Percentiles rank a stretch among this genome's conserved stretches.
These are phyloP conservation scores for Cebidichthys violaceus DNA, from an alignment of 2,113 vertebrate genomes.

Conservation along the genomic window DNA sequence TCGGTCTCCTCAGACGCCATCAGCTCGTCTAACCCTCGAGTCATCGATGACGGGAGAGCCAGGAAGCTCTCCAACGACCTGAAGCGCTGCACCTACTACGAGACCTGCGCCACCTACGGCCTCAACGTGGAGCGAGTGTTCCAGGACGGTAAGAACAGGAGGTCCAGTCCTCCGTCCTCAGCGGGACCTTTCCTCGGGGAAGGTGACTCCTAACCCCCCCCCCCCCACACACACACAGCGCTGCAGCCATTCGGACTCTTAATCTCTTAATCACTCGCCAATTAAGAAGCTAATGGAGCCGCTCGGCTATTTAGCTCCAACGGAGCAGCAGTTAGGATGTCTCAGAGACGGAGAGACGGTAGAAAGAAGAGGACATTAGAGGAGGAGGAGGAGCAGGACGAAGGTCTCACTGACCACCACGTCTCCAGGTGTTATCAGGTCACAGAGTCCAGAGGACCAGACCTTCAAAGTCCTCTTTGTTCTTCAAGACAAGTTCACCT, in stretches of 20 bases:
- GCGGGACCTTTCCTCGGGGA: constrained; percentile 44
- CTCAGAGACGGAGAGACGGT: constrained; percentile 57
- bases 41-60: constrained; percentile 93
- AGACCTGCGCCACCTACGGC: constrained; percentile 97
- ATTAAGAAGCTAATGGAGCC: constrained; percentile 78
- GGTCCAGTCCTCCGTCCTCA: constrained; percentile 40
- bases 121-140: constrained; percentile 98
- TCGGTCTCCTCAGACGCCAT: constrained; percentile 89
- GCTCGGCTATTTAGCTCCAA: constrained; percentile 67
- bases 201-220: constrained; percentile 69
- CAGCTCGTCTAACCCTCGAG: constrained; percentile 92
- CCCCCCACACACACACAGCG: background rate
- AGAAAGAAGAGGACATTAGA: constrained; percentile 50
- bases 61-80: constrained; percentile 95
- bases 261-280: constrained; percentile 75
- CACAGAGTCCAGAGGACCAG: background rate
- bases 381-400: constrained; percentile 14
- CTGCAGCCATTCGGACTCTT: constrained; percentile 40
- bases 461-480: background rate
- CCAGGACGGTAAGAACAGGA: constrained; percentile 89
- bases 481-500: background rate
- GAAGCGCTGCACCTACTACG: constrained; percentile 97
- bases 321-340: constrained; percentile 73
- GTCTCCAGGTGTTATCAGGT: background rate
- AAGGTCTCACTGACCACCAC: background rate